phyloP scores from a whole-genome alignment of 2,113 vertebrate species.

The Bufo bufo region DNA sequence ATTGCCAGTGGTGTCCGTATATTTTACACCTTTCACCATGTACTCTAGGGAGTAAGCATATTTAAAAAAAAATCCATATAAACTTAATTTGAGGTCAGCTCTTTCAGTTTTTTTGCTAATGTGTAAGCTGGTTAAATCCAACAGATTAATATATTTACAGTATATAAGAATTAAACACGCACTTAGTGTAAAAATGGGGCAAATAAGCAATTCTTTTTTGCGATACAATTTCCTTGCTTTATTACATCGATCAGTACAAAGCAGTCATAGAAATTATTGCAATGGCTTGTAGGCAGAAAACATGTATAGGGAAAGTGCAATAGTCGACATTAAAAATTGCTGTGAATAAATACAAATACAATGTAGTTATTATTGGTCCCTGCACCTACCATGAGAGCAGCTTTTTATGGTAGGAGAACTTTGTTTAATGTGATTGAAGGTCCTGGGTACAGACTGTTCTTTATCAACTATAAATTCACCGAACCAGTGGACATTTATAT shows the following conservation, averaged over 20 bases:
- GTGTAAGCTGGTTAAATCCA: not conserved
- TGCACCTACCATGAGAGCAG: not conserved
- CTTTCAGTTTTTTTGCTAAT: not conserved
- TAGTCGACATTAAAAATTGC: not conserved
- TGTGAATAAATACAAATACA: not conserved
- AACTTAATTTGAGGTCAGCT: not conserved
- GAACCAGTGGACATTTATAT: not conserved
- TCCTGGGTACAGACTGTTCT: not conserved
- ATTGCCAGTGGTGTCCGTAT: slow-evolving; percentile 3
- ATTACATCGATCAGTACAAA: not conserved
- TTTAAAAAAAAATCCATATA: not conserved
- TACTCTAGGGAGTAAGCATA: not conserved
- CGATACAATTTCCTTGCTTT: not conserved
- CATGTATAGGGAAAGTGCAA: not conserved
- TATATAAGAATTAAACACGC: not conserved
- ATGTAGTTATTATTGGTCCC: not conserved
- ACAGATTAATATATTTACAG: not conserved
- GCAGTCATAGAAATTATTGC: not conserved
- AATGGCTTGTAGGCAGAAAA: not conserved
- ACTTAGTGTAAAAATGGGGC: not conserved
- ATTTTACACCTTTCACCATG: not conserved
- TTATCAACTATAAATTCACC: not conserved
- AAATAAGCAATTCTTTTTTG: not conserved
- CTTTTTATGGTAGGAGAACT: not conserved
- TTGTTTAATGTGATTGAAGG: not conserved